phyloP scores from a whole-genome alignment of 2,888 invertebrate genomes.

The Drosophila paramelanica region DNA sequence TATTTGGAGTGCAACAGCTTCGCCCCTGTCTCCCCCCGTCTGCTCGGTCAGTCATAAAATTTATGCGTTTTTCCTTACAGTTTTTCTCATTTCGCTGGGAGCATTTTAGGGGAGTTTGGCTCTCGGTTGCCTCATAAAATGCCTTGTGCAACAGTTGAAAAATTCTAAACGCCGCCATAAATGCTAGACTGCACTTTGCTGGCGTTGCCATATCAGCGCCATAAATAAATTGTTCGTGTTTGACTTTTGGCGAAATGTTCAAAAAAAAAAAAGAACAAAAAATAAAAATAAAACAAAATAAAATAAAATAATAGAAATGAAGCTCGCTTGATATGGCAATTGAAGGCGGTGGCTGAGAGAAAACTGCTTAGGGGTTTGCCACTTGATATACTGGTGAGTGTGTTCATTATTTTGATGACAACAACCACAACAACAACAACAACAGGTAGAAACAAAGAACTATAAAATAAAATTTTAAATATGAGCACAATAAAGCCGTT shows the following conservation, averaged over 20 bases:
- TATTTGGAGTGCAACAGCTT: constrained; percentile 60
- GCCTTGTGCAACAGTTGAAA: constrained; percentile 70
- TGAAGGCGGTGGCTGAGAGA: constrained; percentile 26
- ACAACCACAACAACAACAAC: constrained; percentile 30
- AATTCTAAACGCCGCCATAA: constrained; percentile 60
- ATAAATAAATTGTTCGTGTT: constrained; percentile 70
- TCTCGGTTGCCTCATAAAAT: constrained; percentile 54
- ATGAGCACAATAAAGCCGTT: constrained; percentile 14
- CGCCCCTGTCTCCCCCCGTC: background rate
- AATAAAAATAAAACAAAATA: constrained; percentile 22
- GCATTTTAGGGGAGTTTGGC: constrained; percentile 5
- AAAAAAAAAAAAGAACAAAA: constrained; percentile 34
- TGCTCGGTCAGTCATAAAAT: constrained; percentile 72
- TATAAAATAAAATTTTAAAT: constrained; percentile 21
- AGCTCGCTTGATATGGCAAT: constrained; percentile 37
- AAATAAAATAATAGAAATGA: constrained; percentile 24
- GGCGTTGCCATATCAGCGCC: constrained; percentile 65
- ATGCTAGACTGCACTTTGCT: constrained; percentile 48
- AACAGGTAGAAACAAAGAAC: constrained; percentile 16
- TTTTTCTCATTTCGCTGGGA: constrained; percentile 41
- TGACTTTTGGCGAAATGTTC: constrained; percentile 54
- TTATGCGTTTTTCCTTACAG: constrained; percentile 73
- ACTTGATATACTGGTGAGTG: constrained; percentile 7
- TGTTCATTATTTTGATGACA: constrained; percentile 44
- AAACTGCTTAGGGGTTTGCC: constrained; percentile 28